phyloP scores from a whole-genome alignment of 2,113 vertebrate genomes.

The Pollimyrus isidori region DNA sequence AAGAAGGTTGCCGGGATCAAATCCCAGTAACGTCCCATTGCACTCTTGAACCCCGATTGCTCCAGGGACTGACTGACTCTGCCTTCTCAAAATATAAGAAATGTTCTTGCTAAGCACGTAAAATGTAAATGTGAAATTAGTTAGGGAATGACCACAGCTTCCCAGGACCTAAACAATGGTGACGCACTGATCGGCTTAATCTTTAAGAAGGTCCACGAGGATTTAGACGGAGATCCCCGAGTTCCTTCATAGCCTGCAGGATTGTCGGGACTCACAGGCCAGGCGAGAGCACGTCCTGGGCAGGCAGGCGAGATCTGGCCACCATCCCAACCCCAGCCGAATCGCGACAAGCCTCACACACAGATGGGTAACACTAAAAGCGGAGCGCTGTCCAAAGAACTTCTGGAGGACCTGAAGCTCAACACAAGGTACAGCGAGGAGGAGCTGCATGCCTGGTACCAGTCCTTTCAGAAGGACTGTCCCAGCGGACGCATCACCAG shows the following conservation, averaged over 20 bases:
- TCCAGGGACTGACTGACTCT: not conserved
- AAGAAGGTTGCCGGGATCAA: not conserved
- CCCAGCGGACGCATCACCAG: slow-evolving; percentile 64
- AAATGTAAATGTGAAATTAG: not conserved
- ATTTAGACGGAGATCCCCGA: slow-evolving; percentile 56
- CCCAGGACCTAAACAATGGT: slow-evolving; percentile 37
- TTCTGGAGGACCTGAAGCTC: slow-evolving; percentile 67
- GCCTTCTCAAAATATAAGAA: not conserved
- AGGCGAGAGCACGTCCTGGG: not conserved
- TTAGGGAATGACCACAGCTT: not conserved
- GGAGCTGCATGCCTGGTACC: slow-evolving; percentile 67
- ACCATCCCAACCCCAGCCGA: not conserved
- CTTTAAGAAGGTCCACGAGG: slow-evolving; percentile 57
- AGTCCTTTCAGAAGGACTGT: slow-evolving; percentile 70
- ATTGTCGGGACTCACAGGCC: not conserved
- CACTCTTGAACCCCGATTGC: not conserved
- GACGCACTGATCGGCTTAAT: slow-evolving; percentile 61
- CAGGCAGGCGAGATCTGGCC: not conserved
- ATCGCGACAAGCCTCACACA: not conserved
- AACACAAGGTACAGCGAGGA: slow-evolving; percentile 66
- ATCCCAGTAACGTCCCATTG: not conserved
- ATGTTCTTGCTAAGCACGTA: not conserved
- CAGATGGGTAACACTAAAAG: slow-evolving; percentile 72
- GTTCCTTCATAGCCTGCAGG: slow-evolving; percentile 43
- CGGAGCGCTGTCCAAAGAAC: slow-evolving; percentile 64